A percentile compares a stretch with the other conserved stretches of the same genome.
These are phyloP conservation scores for Hydrophis major DNA, from an alignment of 2,797 vertebrate species.

Conservation along the genomic window DNA sequence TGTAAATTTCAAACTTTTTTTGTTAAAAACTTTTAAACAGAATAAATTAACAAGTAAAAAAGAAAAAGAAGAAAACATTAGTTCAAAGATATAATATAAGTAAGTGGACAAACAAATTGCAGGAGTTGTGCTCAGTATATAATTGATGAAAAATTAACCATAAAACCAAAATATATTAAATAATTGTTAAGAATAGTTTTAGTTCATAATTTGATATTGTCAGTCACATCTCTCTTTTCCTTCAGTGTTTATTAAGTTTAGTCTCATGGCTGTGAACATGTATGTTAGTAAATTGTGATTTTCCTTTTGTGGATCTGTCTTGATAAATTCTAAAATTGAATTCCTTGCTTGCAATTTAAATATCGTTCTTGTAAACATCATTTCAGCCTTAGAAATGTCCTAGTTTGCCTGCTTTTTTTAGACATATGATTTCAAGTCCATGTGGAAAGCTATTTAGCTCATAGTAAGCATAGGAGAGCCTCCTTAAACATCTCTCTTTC, in stretches of 20 bases:
- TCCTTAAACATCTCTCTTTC: slow-evolving; percentile 3
- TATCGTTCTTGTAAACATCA: background rate
- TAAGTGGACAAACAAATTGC: background rate
- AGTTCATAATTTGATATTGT: background rate
- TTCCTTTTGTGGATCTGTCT: background rate
- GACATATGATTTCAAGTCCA: slow-evolving; percentile 26
- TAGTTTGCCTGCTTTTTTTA: background rate
- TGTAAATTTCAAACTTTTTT: background rate
- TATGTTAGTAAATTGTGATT: background rate
- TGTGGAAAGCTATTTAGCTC: slow-evolving; percentile 24
- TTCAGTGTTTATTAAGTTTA: background rate
- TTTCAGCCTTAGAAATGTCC: background rate
- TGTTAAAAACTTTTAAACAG: background rate
- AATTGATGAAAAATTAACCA: background rate
- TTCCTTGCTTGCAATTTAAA: background rate
- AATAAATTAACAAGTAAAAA: background rate
- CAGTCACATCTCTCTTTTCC: background rate
- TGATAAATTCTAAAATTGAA: background rate
- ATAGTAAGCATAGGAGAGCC: slow-evolving; percentile 10
- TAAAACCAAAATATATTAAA: background rate
- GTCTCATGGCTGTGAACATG: background rate
- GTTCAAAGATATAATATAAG: background rate
- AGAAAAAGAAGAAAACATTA: background rate
- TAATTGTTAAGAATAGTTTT: background rate
- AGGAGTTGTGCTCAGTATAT: background rate